These are phyloP conservation scores for Channallabes apus DNA, from an alignment of 2,797 vertebrate species.

Conservation along the genomic window DNA sequence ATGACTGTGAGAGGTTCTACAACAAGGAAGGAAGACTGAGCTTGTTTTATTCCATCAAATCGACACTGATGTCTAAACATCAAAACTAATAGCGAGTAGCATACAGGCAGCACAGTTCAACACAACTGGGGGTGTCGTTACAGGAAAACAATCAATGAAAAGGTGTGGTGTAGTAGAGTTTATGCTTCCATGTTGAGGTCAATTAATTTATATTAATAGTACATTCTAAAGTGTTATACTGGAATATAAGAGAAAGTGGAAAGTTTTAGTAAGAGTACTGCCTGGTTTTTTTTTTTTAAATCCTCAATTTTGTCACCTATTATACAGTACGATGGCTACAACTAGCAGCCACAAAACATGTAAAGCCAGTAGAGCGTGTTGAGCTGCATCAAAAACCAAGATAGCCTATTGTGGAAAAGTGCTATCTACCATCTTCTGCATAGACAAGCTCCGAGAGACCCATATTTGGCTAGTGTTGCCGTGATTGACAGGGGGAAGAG, in stretches of 20 bases:
- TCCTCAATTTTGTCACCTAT: not conserved
- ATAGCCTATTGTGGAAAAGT: not conserved
- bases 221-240: not conserved
- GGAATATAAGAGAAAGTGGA: not conserved
- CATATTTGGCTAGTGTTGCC: not conserved
- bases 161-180: not conserved
- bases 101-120: not conserved
- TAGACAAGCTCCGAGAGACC: not conserved
- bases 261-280: not conserved
- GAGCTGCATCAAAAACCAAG: not conserved
- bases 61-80: not conserved
- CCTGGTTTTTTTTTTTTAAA: not conserved
- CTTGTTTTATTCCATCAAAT: slow-evolving; percentile 6
- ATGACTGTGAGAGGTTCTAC: not conserved
- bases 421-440: not conserved
- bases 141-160: not conserved
- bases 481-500: not conserved
- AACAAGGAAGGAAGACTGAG: slow-evolving; percentile 1
- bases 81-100: not conserved
- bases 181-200: not conserved
- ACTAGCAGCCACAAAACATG: not conserved
- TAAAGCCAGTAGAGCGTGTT: not conserved
- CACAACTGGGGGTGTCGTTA: not conserved
- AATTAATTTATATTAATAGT: slow-evolving; percentile 11
- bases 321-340: not conserved